Percentiles rank a stretch among this genome's conserved stretches.
Conservation (phyloP, 2,888 invertebrate species). For the Ditylenchus weischeri region DNA sequence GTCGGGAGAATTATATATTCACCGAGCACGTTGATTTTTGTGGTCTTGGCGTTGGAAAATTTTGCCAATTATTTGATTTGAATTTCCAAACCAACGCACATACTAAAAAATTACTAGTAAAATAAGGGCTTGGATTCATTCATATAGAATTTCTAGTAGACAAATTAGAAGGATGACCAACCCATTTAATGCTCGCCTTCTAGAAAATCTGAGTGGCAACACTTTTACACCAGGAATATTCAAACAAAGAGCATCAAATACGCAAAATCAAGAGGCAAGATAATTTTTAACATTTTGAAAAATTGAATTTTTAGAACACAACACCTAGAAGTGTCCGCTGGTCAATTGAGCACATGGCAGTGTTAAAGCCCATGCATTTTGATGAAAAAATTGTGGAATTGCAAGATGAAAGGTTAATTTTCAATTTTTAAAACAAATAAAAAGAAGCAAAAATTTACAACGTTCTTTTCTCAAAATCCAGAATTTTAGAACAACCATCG, state of each 20-base stretch:
- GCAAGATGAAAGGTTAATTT: neutral
- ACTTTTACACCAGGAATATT: conserved; percentile 7
- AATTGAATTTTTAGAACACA: neutral
- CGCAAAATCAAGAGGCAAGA: neutral
- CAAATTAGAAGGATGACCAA: neutral
- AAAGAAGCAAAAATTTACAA: too few species aligned
- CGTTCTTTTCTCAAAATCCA: too few species aligned
- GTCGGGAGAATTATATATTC: too few species aligned
- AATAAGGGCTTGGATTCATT: too few species aligned
- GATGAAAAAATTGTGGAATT: conserved; percentile 1
- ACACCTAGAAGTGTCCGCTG: neutral
- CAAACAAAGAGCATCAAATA: neutral
- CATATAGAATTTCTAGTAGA: too few species aligned
- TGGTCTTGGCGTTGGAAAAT: too few species aligned
- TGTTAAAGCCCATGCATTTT: neutral
- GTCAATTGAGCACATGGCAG: conserved; percentile 11
- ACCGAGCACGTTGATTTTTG: too few species aligned
- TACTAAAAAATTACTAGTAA: too few species aligned
- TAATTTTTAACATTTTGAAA: neutral
- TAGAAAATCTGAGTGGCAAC: neutral
- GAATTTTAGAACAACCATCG: too few species aligned
- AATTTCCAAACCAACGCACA: too few species aligned
- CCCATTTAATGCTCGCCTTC: conserved; percentile 7
- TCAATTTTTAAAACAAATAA: too few species aligned
- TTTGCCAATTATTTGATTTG: too few species aligned